Percentiles rank a stretch among this genome's conserved stretches.
These are phyloP conservation scores for Sandelia bainsii DNA, from an alignment of 2,797 vertebrate genomes.

Conservation along the genomic window DNA sequence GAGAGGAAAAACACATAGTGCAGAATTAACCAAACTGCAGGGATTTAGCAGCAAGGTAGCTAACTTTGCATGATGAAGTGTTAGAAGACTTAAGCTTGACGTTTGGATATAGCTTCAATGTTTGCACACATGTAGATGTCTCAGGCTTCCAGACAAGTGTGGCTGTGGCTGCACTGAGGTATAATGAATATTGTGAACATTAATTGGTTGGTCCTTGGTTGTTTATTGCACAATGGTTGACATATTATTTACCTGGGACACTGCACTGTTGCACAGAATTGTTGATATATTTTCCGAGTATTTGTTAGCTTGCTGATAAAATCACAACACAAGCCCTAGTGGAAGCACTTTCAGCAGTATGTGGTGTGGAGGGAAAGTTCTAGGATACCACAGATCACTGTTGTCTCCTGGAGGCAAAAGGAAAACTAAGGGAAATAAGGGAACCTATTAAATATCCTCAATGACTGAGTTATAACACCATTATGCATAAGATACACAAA, in stretches of 20 bases:
- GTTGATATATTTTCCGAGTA: background rate
- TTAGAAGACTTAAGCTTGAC: conserved; percentile 33
- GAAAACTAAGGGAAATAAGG: conserved; percentile 3
- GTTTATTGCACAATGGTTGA: conserved; percentile 1
- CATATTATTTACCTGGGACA: background rate
- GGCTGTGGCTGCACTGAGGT: background rate
- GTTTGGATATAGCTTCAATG: conserved; percentile 3
- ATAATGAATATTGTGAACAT: background rate
- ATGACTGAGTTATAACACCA: background rate
- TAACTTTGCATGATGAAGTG: conserved; percentile 53
- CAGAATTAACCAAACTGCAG: conserved; percentile 47
- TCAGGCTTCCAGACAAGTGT: background rate
- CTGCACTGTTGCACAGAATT: background rate
- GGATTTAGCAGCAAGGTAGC: conserved; percentile 45
- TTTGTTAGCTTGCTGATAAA: background rate
- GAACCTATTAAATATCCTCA: conserved; percentile 2
- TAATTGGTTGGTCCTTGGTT: background rate
- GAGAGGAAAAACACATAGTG: conserved; percentile 36
- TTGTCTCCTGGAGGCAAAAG: conserved; percentile 6
- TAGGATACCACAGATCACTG: background rate
- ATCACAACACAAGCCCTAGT: background rate
- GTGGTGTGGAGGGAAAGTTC: background rate
- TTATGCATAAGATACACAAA: no score
- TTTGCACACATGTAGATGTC: conserved; percentile 2
- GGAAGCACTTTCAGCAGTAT: conserved; percentile 11